Conservation (phyloP, 2,797 vertebrate genomes). For the Arnoldichthys spilopterus region DNA sequence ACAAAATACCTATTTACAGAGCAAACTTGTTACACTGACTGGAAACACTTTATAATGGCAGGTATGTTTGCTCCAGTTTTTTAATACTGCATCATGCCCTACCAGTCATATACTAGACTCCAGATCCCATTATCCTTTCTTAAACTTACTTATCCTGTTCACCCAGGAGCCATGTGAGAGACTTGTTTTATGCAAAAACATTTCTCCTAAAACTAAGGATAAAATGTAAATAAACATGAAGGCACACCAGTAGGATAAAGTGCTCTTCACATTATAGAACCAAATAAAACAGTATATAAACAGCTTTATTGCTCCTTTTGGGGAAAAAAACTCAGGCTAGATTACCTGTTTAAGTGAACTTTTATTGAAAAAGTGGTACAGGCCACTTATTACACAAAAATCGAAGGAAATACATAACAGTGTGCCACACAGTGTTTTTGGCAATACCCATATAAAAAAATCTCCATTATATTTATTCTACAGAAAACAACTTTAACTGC, state of each 20-base stretch:
- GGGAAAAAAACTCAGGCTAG: neutral
- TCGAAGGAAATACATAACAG: constrained; percentile 11
- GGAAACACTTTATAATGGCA: too few relatives aligned
- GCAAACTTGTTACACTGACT: too few relatives aligned
- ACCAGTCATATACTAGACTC: neutral
- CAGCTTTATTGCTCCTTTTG: neutral
- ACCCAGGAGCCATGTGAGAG: neutral
- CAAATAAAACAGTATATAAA: neutral
- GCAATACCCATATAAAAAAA: neutral
- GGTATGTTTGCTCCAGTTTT: neutral
- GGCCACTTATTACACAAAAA: constrained; percentile 13
- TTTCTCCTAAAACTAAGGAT: neutral
- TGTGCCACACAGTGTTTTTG: constrained; percentile 15
- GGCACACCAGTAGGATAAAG: neutral
- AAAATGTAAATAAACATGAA: neutral
- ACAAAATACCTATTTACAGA: too few relatives aligned
- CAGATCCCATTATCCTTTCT: neutral
- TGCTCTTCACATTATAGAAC: neutral
- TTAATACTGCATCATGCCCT: neutral
- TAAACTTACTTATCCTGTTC: neutral
- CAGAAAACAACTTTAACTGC: neutral
- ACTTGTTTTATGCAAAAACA: neutral
- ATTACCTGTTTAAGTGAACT: neutral
- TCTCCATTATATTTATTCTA: neutral
- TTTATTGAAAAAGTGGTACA: constrained; percentile 33